A percentile compares a stretch with the other conserved stretches of the same genome.
phyloP scores from a whole-genome alignment of 2,113 vertebrate genomes.

The Gallinago media region DNA sequence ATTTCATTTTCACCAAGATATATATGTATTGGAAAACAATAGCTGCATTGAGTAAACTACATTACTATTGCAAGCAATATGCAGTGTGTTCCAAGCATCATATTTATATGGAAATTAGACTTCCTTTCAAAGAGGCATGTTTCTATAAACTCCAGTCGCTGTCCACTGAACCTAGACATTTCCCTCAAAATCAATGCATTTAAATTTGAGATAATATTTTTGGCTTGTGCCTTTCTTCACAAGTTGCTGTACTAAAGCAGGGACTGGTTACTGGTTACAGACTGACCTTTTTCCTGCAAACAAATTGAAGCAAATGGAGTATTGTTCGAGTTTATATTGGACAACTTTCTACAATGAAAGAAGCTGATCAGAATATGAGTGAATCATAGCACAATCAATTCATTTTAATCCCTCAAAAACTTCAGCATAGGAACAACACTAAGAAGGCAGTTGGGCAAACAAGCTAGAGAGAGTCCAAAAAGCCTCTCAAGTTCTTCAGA shows the following conservation, averaged over 20 bases:
- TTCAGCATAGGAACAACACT: neutral
- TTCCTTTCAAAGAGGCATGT: neutral
- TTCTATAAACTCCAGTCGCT: slow-evolving; percentile 15
- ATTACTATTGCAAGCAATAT: neutral
- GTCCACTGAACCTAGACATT: slow-evolving; percentile 25
- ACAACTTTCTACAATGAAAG: neutral
- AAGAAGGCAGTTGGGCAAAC: neutral
- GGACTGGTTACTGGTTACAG: neutral
- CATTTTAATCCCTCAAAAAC: neutral
- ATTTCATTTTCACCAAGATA: neutral
- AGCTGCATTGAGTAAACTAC: neutral
- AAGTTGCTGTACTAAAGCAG: neutral
- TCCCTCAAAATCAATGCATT: slow-evolving; percentile 51
- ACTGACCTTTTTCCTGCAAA: neutral
- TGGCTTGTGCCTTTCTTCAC: neutral
- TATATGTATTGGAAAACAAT: slow-evolving; percentile 7
- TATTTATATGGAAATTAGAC: slow-evolving; percentile 70
- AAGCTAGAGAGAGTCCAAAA: neutral
- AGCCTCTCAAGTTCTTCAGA: neutral
- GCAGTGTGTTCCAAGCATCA: neutral
- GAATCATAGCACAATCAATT: neutral
- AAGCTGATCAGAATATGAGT: neutral
- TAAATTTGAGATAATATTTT: slow-evolving; percentile 36
- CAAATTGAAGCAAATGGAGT: neutral
- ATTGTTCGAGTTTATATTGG: neutral